A percentile compares a stretch with the other conserved stretches of the same genome.
These are phyloP conservation scores for Phaedon cochleariae DNA, from an alignment of 2,888 invertebrate species.

Conservation along the genomic window DNA sequence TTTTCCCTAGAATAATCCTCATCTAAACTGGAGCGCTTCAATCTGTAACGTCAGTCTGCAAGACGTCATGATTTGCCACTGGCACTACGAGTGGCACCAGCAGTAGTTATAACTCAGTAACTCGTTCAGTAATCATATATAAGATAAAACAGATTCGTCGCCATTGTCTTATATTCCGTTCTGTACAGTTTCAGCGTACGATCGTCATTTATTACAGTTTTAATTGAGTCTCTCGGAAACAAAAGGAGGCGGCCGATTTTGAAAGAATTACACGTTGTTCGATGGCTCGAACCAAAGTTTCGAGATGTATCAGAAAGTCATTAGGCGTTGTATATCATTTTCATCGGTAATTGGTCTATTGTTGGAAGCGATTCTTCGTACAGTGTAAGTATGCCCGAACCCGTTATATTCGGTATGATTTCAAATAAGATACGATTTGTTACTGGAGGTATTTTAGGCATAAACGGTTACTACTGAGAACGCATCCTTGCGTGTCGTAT, in stretches of 20 bases:
- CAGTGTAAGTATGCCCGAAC: background rate
- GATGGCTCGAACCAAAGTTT: conserved; percentile 1
- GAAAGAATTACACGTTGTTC: conserved; percentile 10
- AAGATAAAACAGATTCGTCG: too few species aligned
- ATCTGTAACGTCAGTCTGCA: too few species aligned
- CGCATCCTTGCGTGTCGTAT: background rate
- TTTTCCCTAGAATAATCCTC: too few species aligned
- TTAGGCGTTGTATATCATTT: conserved; percentile 34
- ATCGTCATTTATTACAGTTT: conserved; percentile 33
- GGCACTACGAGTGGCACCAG: too few species aligned
- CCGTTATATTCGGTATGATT: background rate
- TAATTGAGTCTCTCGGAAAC: conserved; percentile 31
- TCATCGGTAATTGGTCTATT: conserved; percentile 36
- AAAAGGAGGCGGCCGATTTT: conserved; percentile 32
- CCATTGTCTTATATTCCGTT: background rate
- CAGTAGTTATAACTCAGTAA: too few species aligned
- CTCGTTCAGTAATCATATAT: too few species aligned
- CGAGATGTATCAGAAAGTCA: conserved; percentile 30
- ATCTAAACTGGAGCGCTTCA: too few species aligned
- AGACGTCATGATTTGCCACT: too few species aligned
- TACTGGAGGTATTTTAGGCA: background rate
- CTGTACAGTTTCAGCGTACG: conserved; percentile 26
- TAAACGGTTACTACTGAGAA: background rate
- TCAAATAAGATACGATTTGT: background rate
- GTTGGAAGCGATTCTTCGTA: conserved; percentile 22